phyloP scores from a whole-genome alignment of 1,140 invertebrate species.

The Batillaria attramentaria region DNA sequence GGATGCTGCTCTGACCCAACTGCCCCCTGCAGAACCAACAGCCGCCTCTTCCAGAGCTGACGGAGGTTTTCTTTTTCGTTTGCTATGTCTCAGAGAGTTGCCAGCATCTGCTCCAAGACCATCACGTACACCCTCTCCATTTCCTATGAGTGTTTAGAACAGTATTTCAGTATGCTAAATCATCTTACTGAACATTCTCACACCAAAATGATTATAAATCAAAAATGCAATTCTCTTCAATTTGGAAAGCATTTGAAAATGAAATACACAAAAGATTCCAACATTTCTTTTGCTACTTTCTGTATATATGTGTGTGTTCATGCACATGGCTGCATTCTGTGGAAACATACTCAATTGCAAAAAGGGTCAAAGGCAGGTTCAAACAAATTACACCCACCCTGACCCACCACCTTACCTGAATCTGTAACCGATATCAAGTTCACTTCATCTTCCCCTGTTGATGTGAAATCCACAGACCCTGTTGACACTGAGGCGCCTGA shows the following conservation, averaged over 20 bases:
- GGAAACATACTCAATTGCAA: neutral
- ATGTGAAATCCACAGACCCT: neutral
- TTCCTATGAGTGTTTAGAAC: no score
- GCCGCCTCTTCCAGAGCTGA: slow-evolving; percentile 53
- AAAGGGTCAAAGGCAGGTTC: neutral
- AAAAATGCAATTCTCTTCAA: no score
- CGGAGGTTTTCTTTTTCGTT: slow-evolving; percentile 63
- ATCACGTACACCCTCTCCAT: no score
- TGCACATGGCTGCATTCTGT: no score
- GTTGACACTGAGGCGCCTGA: neutral
- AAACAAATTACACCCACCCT: neutral
- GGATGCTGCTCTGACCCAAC: slow-evolving; percentile 62
- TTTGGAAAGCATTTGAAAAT: no score
- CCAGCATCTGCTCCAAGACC: slow-evolving; percentile 14
- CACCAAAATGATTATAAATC: no score
- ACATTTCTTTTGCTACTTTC: no score
- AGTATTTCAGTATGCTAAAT: no score
- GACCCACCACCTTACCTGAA: slow-evolving; percentile 13
- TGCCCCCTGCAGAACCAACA: slow-evolving; percentile 39
- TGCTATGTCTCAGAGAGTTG: slow-evolving; percentile 49
- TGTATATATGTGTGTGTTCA: no score
- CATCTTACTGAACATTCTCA: no score
- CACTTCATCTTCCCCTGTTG: slow-evolving; percentile 8
- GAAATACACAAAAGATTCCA: no score
- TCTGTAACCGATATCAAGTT: slow-evolving; percentile 20